Conservation (phyloP, 2,797 vertebrate genomes). For the Notolabrus celidotus region DNA sequence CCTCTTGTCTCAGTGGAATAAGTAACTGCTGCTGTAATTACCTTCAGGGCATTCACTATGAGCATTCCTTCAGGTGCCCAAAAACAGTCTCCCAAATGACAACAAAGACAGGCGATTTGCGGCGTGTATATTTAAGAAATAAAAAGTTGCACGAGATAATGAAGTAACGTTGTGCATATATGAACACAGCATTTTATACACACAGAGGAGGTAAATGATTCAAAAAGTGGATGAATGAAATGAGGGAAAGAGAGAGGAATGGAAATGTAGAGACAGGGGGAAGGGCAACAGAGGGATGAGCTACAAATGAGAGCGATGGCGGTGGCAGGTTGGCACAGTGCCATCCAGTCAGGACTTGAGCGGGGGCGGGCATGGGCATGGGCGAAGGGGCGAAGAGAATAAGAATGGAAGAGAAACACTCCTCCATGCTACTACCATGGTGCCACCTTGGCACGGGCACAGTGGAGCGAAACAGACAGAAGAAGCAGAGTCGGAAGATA, state of each 20-base stretch:
- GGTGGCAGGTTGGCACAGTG: conserved; percentile 97
- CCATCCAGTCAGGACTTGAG: conserved; percentile 99
- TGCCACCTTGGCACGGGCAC: conserved; percentile 80
- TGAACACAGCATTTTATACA: conserved; percentile 21
- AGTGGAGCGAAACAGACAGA: conserved; percentile 44
- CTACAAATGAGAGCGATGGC: conserved; percentile 98
- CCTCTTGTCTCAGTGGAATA: conserved; percentile 78
- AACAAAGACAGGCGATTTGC: conserved; percentile 16
- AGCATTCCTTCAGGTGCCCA: conserved; percentile 77
- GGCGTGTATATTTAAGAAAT: conserved; percentile 18
- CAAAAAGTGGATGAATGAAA: conserved; percentile 68
- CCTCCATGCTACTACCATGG: conserved; percentile 75
- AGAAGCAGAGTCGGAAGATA: conserved; percentile 49
- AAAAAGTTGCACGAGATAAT: conserved; percentile 24
- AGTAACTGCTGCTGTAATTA: conserved; percentile 78
- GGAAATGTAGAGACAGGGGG: conserved; percentile 84
- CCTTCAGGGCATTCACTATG: conserved; percentile 55
- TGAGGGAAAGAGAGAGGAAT: conserved; percentile 70
- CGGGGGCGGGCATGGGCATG: conserved; percentile 87
- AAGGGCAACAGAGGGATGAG: conserved; percentile 90
- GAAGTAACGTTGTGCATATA: conserved; percentile 14
- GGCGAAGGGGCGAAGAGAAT: conserved; percentile 83
- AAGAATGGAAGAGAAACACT: conserved; percentile 83
- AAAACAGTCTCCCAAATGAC: conserved; percentile 62
- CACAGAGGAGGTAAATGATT: conserved; percentile 47